A percentile compares a stretch with the other conserved stretches of the same genome.
phyloP scores from a whole-genome alignment of 2,888 invertebrate species.

The Drosophila maculinotata region DNA sequence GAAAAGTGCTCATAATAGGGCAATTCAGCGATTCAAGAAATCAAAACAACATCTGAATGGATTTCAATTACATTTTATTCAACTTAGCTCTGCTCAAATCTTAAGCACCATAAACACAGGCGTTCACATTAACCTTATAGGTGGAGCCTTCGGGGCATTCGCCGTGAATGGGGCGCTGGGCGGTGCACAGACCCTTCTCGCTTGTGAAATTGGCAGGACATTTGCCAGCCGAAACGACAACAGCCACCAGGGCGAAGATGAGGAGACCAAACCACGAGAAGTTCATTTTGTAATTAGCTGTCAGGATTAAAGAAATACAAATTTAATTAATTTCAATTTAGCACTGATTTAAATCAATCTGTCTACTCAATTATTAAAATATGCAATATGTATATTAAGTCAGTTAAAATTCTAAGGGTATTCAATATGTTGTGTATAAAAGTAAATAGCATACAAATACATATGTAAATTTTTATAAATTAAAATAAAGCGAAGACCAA shows the following conservation, averaged over 20 bases:
- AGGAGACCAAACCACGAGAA: slow-evolving; percentile 72
- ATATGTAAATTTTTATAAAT: too few relatives aligned
- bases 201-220: slow-evolving; percentile 71
- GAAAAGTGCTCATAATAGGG: slow-evolving; percentile 5
- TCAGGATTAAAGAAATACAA: not conserved
- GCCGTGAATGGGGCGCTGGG: slow-evolving; percentile 79
- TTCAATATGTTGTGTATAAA: too few relatives aligned
- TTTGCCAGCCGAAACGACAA: slow-evolving; percentile 60
- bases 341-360: not conserved
- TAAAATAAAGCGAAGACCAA: too few relatives aligned
- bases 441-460: too few relatives aligned
- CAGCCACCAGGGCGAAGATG: slow-evolving; percentile 74
- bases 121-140: slow-evolving; percentile 74
- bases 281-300: slow-evolving; percentile 69
- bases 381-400: too few relatives aligned
- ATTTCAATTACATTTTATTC: slow-evolving; percentile 37
- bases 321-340: not conserved
- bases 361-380: not conserved
- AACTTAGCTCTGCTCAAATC: not conserved
- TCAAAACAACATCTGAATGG: slow-evolving; percentile 21
- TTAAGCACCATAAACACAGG: slow-evolving; percentile 68
- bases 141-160: slow-evolving; percentile 77
- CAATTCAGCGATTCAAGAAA: slow-evolving; percentile 15
- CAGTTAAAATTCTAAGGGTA: too few relatives aligned
- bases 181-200: slow-evolving; percentile 57